Base-by-base conservation (phyloP, 2,113 vertebrate species). In the Amazona guildingii region DNA sequence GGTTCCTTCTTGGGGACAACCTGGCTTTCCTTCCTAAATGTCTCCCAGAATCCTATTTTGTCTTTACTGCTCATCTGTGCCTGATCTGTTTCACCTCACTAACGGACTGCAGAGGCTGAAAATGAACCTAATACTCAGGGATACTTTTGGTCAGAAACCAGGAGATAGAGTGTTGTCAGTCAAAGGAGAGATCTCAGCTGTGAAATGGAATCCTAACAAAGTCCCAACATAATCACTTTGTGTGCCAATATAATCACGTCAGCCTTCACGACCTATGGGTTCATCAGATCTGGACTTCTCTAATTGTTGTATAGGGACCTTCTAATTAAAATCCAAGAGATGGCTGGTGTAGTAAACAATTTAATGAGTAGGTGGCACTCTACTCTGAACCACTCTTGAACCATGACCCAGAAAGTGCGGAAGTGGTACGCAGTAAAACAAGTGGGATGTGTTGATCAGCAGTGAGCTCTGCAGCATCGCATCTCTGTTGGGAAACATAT, bases 331-430 rank as follows among this genome's bases (percentile, higher is more conserved):
- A 67, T 31, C 33, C 63, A 55, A 70, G 61, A 81, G 75, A 43
- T 68, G 33, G 27, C 44, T 69, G 35, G 63, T 82, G 94, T n/a
- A 93, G 86, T 92, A 96, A 94, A 94, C 93, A 92, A 66, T 94
- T 95, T 97, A 96, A 95, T 97, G 93, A 96, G 68, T 55, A 79
- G 70, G 74, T 96, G 93, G 75, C 86, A 92, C 20, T 88, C 80
- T 55, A 31, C 41, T 91, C 49, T 82, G 78, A 95, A 66, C 69
- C 52, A 17, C 66, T 70, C 67, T 91, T 85, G 83, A 96, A 84
- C 83, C 7, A 7, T 4, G 69, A 96, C 84, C 72, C 66, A 72
- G 66, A 76, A 79, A 52, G 10, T 29, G 46, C 2, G 3, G 62
- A 88, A 96, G 89, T 18, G 29, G 75, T 83, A 21, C 1, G 4